phyloP scores from a whole-genome alignment of 2,113 vertebrate genomes.

The Lampris megalopsis region DNA sequence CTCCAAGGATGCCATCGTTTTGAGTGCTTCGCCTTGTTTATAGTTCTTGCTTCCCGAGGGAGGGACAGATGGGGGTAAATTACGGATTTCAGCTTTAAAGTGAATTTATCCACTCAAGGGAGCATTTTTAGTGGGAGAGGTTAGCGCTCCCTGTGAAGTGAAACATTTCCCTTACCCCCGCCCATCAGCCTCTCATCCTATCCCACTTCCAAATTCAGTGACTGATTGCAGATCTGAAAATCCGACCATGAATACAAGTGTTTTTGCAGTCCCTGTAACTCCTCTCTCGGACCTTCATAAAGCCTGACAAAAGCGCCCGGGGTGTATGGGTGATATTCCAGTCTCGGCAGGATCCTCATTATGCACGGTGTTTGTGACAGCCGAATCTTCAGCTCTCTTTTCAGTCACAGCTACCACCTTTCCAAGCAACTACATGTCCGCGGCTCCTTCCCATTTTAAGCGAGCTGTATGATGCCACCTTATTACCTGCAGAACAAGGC shows the following conservation, averaged over 20 bases:
- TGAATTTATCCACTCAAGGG: constrained; percentile 1
- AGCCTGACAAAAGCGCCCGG: constrained; percentile 35
- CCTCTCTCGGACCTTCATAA: constrained; percentile 48
- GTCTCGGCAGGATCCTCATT: constrained; percentile 64
- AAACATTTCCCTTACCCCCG: constrained; percentile 35
- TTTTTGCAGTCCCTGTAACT: constrained; percentile 6
- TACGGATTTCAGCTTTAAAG: no score
- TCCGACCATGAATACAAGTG: constrained; percentile 50
- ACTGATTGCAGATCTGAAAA: constrained; percentile 56
- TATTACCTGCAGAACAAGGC: constrained; percentile 5
- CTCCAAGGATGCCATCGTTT: no score
- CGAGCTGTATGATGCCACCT: constrained; percentile 6
- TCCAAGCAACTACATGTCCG: constrained; percentile 16
- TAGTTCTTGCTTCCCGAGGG: no score
- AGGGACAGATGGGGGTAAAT: no score
- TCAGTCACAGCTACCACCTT: not conserved
- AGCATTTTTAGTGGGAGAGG: constrained; percentile 39
- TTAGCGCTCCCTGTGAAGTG: constrained; percentile 37
- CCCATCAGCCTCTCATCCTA: constrained; percentile 13
- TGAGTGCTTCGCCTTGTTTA: no score
- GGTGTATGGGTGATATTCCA: constrained; percentile 45
- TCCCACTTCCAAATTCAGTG: constrained; percentile 3
- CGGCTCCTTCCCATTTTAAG: constrained; percentile 44
- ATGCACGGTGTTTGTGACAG: constrained; percentile 41
- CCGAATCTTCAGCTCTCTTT: constrained; percentile 30